These are phyloP conservation scores for Miichthys miiuy DNA, from an alignment of 2,797 vertebrate genomes.

Conservation along the genomic window DNA sequence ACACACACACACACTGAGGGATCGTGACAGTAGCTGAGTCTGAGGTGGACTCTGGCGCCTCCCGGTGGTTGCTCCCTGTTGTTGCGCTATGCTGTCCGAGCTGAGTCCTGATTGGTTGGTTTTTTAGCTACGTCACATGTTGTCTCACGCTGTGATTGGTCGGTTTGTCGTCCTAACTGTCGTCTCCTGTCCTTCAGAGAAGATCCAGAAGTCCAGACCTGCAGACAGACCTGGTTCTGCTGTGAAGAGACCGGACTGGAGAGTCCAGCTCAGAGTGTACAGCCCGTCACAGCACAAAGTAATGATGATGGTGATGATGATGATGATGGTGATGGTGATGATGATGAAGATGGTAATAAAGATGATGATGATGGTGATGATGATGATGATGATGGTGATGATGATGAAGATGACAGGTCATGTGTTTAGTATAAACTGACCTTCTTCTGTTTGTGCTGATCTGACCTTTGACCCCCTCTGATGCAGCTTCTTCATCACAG, in stretches of 20 bases:
- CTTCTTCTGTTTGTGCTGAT: background rate
- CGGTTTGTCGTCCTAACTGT: background rate
- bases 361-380: too few species aligned
- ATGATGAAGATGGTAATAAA: too few species aligned
- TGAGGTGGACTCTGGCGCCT: conserved; percentile 25
- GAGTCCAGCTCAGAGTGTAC: conserved; percentile 60
- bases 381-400: background rate
- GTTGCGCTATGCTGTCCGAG: background rate
- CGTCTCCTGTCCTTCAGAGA: conserved; percentile 53
- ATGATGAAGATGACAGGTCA: too few species aligned
- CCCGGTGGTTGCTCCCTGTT: conserved; percentile 17
- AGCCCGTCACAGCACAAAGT: conserved; percentile 70
- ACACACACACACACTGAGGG: background rate
- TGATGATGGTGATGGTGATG: too few species aligned
- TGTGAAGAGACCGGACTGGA: conserved; percentile 76
- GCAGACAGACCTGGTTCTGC: conserved; percentile 56
- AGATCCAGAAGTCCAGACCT: conserved; percentile 70
- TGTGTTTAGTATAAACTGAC: too few species aligned
- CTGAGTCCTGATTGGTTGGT: background rate
- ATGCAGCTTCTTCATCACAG: conserved; percentile 49
- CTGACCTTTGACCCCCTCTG: too few species aligned
- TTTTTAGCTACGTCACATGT: background rate
- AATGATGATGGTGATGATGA: background rate
- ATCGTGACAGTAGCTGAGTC: background rate
- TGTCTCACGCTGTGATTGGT: conserved; percentile 24